Percentiles rank a stretch among this genome's conserved stretches.
These are phyloP conservation scores for Rhynchonycteris naso DNA, from an alignment of 2,797 vertebrate species.

Conservation along the genomic window DNA sequence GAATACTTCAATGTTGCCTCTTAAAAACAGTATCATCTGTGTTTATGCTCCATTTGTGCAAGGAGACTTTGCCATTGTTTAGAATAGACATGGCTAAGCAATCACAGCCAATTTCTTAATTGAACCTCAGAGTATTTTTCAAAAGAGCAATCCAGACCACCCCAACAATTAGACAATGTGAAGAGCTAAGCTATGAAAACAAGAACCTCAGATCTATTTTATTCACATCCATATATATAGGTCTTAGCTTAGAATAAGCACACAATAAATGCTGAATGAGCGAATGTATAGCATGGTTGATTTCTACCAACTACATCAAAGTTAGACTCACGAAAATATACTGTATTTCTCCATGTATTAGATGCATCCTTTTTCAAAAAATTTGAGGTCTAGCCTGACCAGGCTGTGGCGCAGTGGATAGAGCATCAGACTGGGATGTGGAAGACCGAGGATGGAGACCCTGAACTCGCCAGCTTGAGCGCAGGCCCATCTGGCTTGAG, in stretches of 20 bases:
- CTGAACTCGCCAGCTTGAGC: too few relatives aligned
- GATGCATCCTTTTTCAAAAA: too few relatives aligned
- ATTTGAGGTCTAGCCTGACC: too few relatives aligned
- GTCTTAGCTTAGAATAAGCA: not conserved
- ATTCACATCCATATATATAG: not conserved
- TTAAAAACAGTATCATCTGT: not conserved
- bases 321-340: not conserved
- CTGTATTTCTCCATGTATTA: too few relatives aligned
- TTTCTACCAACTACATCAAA: slow-evolving; percentile 7
- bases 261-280: slow-evolving; percentile 16
- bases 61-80: not conserved
- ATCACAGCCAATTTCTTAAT: not conserved
- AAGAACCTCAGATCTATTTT: slow-evolving; percentile 7
- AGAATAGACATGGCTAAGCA: not conserved
- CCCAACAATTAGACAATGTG: not conserved
- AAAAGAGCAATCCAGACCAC: not conserved
- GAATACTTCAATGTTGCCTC: not conserved
- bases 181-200: not conserved
- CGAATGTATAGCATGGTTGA: not conserved
- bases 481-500: too few relatives aligned
- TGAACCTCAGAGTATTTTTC: not conserved
- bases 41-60: not conserved
- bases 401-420: too few relatives aligned
- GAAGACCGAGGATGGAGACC: too few relatives aligned
- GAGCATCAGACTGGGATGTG: too few relatives aligned